Evolutionary conservation across 2,113 vertebrate species (phyloP).

Genomic region (Cyrtonyx montezumae): DNA sequence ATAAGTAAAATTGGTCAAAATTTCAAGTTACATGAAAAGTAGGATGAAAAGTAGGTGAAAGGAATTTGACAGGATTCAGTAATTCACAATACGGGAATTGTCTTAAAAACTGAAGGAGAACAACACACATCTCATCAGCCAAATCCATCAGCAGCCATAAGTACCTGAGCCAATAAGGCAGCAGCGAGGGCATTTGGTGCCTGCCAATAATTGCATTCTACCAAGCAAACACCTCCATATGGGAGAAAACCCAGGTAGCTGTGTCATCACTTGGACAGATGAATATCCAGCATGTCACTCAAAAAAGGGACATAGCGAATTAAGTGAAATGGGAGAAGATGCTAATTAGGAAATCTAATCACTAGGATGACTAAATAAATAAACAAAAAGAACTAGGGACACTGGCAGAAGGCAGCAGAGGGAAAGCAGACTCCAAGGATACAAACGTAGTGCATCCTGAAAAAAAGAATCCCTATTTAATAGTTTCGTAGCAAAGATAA

Average conservation of each 20-base stretch:
- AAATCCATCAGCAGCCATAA: neutral
- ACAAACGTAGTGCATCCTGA: neutral
- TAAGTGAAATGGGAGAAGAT: conserved; percentile 20
- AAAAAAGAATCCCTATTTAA: neutral
- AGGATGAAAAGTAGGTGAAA: neutral
- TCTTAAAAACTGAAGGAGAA: neutral
- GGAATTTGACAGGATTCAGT: neutral
- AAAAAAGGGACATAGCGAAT: neutral
- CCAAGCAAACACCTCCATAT: neutral
- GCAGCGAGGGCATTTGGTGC: neutral
- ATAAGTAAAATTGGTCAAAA: neutral
- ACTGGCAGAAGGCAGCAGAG: neutral
- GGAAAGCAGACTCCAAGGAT: neutral
- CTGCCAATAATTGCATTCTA: neutral
- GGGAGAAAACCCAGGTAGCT: neutral
- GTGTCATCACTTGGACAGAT: neutral
- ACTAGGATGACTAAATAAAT: conserved; percentile 15
- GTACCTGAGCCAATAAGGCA: neutral
- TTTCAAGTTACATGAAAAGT: neutral
- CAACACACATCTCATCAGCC: neutral
- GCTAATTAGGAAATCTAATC: conserved; percentile 1
- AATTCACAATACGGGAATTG: neutral
- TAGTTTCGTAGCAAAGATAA: neutral
- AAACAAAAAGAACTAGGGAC: neutral
- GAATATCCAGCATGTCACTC: neutral